Conservation (phyloP, 2,888 invertebrate genomes). For the Noctua janthe region DNA sequence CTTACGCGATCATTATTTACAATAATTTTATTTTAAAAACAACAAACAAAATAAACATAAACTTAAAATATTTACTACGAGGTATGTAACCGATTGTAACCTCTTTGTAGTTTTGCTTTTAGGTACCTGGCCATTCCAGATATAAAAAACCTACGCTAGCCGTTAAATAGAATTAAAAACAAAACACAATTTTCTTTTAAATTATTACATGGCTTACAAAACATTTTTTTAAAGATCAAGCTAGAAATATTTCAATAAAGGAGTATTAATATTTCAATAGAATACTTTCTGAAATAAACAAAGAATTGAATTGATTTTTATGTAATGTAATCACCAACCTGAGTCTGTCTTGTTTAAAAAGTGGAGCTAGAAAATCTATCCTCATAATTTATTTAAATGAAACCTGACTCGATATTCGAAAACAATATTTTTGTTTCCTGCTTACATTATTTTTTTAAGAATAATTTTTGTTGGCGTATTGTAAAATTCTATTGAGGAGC, state of each 20-base stretch:
- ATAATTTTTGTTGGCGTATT: background rate
- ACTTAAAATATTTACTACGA: background rate
- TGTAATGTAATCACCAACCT: background rate
- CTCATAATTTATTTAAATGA: slow-evolving; percentile 6
- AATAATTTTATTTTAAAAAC: background rate
- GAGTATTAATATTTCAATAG: background rate
- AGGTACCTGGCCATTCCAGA: background rate
- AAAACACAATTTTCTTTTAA: background rate
- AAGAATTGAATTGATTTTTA: background rate
- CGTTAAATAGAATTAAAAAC: background rate
- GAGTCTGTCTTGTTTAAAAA: background rate
- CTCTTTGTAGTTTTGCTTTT: slow-evolving; percentile 2
- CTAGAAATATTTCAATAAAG: background rate
- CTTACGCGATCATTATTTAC: background rate
- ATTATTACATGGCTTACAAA: background rate
- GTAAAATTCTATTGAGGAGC: background rate
- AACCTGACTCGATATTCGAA: background rate
- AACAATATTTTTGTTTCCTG: background rate
- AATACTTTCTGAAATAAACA: background rate
- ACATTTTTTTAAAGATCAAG: background rate
- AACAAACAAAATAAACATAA: background rate
- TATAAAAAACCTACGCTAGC: background rate
- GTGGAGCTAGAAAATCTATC: slow-evolving; percentile 6
- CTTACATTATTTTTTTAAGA: background rate
- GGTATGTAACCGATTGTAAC: background rate